phyloP scores from a whole-genome alignment of 2,888 invertebrate species.

The Eulithis prunata region DNA sequence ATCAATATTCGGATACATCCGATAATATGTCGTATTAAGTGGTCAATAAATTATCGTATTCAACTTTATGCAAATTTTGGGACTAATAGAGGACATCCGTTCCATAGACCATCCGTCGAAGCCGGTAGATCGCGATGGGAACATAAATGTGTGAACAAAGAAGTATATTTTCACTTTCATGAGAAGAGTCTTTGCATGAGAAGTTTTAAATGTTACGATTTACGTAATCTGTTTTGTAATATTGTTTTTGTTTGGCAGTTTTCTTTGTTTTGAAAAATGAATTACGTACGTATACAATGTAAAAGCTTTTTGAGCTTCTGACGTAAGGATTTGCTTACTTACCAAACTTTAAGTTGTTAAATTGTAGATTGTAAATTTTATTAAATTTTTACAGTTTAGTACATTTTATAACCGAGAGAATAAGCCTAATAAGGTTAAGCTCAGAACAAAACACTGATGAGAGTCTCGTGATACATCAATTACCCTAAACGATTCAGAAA shows the following conservation, averaged over 20 bases:
- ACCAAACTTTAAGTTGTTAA: too few relatives aligned
- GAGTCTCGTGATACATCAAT: slow-evolving; percentile 38
- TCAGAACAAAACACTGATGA: neutral
- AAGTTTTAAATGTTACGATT: slow-evolving; percentile 16
- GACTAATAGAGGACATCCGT: slow-evolving; percentile 73
- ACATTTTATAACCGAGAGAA: too few relatives aligned
- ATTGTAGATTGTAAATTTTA: too few relatives aligned
- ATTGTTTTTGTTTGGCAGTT: slow-evolving; percentile 1
- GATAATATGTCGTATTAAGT: slow-evolving; percentile 27
- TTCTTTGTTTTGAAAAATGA: too few relatives aligned
- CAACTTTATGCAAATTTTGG: slow-evolving; percentile 60
- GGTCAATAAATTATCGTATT: slow-evolving; percentile 30
- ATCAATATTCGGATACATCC: slow-evolving; percentile 28
- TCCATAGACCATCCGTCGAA: slow-evolving; percentile 42
- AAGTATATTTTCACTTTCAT: slow-evolving; percentile 40
- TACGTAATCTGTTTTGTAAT: slow-evolving; percentile 18
- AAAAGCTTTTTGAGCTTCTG: too few relatives aligned
- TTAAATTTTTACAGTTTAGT: too few relatives aligned
- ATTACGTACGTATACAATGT: too few relatives aligned
- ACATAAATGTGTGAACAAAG: slow-evolving; percentile 39
- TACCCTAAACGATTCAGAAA: slow-evolving; percentile 43
- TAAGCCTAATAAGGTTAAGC: too few relatives aligned
- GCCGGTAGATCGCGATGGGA: slow-evolving; percentile 49
- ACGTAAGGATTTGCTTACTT: too few relatives aligned
- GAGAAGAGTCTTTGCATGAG: slow-evolving; percentile 32